Evolutionary conservation across 1,140 invertebrate genomes (phyloP), one percentile per base, ranked within the genome.

Genomic region (Drosophila orena): DNA sequence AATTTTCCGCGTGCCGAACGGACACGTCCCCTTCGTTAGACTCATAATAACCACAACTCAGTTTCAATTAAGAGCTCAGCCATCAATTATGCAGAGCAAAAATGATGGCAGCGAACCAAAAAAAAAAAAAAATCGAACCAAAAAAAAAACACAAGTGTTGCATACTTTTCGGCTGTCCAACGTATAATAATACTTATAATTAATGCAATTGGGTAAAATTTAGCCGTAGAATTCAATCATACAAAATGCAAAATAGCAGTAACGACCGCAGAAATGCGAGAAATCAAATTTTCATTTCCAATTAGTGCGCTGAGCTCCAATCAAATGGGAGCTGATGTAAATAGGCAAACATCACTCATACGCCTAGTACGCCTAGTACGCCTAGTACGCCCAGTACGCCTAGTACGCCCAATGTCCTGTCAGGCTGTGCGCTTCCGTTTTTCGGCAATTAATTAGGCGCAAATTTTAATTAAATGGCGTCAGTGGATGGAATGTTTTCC

Each of bases 401-500:
- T 37, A 12, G 74, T 62, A 43, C 14, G 38, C 57, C 47, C 54
- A 66, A 66, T 79, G 65, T 80, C 57, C 76, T 85, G 57, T 71
- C 71, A 76, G 71, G 44, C 56, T 47, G 52, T 49, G 59, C 52
- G 74, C 44, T 60, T 53, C 47, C 52, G 27, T 55, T 62, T 61
- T 88, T 83, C 62, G 78, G 85, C 79, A 61, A 88, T 86, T 88
- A 86, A 86, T 86, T 86, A 83, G 78, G 66, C 62, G 66, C 65
- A 79, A 88, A 81, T 86, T 88, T 86, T 86, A 86, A 86, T 86
- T 88, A 86, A 88, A 86, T 81, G 70, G 55, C 74, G 54, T 70
- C 66, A 56, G 66, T 70, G 49, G 20, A 69, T 69, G 66, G 66
- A 69, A 47, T 56, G 62, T 57, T 70, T 43, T 49, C 24, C 52